phyloP scores from a whole-genome alignment of 2,113 vertebrate genomes.

The Archocentrus centrarchus region DNA sequence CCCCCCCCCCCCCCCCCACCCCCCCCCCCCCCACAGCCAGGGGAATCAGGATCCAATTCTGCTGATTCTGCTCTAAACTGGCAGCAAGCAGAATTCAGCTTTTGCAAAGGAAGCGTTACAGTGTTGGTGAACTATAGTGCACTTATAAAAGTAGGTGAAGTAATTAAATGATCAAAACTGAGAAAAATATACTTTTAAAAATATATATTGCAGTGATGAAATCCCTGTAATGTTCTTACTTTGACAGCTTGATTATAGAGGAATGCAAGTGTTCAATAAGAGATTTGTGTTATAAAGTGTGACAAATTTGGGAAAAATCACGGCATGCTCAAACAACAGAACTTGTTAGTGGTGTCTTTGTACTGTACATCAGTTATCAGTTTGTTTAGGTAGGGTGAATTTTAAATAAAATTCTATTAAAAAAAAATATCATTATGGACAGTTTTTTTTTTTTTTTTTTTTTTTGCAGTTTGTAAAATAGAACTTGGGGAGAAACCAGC shows the following conservation, averaged over 20 bases:
- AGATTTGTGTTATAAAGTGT: too few relatives aligned
- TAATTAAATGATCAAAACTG: background rate
- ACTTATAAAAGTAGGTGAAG: background rate
- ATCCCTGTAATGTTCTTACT: background rate
- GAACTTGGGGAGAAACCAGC: background rate
- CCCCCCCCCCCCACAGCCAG: too few relatives aligned
- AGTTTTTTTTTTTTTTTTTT: background rate
- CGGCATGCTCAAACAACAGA: fast-evolving
- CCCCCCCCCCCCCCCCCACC: too few relatives aligned
- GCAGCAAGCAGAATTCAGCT: background rate
- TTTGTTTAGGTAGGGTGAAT: background rate
- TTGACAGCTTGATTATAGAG: background rate
- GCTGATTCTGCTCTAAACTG: background rate
- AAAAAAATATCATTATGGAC: background rate
- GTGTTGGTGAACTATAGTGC: fast-evolving
- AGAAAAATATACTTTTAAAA: background rate
- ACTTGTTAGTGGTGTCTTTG: fast-evolving
- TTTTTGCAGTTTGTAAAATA: background rate
- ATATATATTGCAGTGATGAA: background rate
- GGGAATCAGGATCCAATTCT: too few relatives aligned
- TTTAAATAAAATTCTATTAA: background rate
- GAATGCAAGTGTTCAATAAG: background rate
- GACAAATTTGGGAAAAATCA: fast-evolving
- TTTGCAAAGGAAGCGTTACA: too few relatives aligned
- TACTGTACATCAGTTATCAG: background rate